Base-by-base conservation (phyloP, 2,888 invertebrate species). In the Eudasyphora cyanicolor region DNA sequence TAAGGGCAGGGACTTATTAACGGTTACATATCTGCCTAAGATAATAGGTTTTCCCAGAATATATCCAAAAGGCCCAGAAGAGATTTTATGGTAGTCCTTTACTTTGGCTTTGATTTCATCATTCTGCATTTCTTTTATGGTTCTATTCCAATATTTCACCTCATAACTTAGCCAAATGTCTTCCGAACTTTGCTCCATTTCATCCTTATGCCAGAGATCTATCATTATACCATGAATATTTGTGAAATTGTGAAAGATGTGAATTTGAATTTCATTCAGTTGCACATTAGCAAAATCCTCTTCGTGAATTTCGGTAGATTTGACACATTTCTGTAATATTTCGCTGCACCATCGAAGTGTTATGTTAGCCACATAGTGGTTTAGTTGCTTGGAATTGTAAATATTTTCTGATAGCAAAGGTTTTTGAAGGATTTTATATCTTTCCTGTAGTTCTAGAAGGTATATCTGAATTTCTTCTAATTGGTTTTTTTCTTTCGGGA, bases 21-120 rank as follows among this genome's bases (percentile, higher is more conserved):
- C 78, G 0, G 85, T 75, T 35, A 88, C 80, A 27, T 88, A 87
- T 6, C 85, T 86, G 0, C 88, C 87, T 10, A 89, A 45, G 14
- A 92, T 89, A 1, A 92, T 3, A 0, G 92, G 91, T 0, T 87
- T 86, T 0, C 89, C 89, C 4, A 38, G 67, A 5, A 86, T 70
- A 81, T 92, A 92, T 1, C 92, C 92, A 19, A 91, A 85, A 32
- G 91, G 87, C 1, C 92, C 92, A 2, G 90, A 90, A 21, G 82
- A 84, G 38, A 87, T 83, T 51, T 78, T 51, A 1, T 1, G 17
- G 0, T 21, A 8, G 3, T 1, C 19, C 7, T 1, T 24, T 2
- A 0, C 2, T 32, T 42, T 6, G 0, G 14, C 1, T 2, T 0
- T 35, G 14, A 0, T 24, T 42, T 29, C 21, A 12, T 14, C 21